Evolutionary conservation across 2,888 invertebrate genomes (phyloP), one percentile per base, ranked within the genome.

Genomic region (Agonopterix subpropinquella): DNA sequence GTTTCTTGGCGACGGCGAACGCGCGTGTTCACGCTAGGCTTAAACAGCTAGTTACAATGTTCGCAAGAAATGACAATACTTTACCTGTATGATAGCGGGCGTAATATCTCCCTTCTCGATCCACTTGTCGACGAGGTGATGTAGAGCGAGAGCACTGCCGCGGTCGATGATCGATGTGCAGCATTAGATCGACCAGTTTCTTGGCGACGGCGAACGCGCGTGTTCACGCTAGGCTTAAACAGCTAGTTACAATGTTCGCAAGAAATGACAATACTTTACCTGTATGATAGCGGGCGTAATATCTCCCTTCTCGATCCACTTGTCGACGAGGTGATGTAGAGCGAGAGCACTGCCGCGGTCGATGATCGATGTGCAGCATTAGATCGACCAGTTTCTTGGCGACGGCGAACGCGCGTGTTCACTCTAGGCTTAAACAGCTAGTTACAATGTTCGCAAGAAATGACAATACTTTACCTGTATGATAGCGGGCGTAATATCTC

Each of bases 311-410:
- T 70, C 69, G 9, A 85, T 59, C 89, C 89, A 89, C 59, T 80
- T 80, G 44, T 67, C 77, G 18, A 85, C 70, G 39, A 89, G 74
- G 47, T 81, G 84, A 11, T 81, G 70, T 0, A 89, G 71, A 1
- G 89, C 89, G 8, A 85, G 70, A 18, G 89, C 87, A 44, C 76
- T 71, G 55, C 81, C 87, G 49, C 80, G 67, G 70, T 88, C 88
- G 11, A n/a, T n/a, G n/a, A n/a, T n/a, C n/a, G n/a, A 87, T 56
- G 48, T 64, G 70, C 50, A 52, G 39, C 58, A 70, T 62, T 1
- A 89, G 70, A 43, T 64, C 49, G 4, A 73, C 73, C 39, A 89
- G 67, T 11, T 73, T 71, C 47, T 61, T 67, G 2, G 79, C 86
- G 43, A 82, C 65, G 11, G 71, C 56, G 57, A 75, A 82, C 0